phyloP scores from a whole-genome alignment of 2,888 invertebrate species.

The Pachydiplax longipennis region DNA sequence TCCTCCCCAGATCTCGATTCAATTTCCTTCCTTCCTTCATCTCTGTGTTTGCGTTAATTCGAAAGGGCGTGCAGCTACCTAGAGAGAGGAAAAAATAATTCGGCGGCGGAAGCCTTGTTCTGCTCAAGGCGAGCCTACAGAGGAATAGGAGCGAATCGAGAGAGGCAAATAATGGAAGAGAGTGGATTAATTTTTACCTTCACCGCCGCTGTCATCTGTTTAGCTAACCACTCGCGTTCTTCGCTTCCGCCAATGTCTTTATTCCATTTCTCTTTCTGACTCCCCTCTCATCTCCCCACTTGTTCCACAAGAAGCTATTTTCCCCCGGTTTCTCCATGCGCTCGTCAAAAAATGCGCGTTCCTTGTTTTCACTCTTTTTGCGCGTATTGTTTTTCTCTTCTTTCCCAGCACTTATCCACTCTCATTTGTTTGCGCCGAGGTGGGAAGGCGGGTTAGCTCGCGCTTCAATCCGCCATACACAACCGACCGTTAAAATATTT shows the following conservation, averaged over 20 bases:
- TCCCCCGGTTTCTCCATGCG: not conserved
- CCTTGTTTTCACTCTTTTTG: not conserved
- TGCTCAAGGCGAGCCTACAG: not conserved
- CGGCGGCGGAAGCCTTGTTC: not conserved
- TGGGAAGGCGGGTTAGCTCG: not conserved
- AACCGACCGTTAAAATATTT: not conserved
- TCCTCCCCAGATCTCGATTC: not conserved
- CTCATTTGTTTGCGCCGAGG: not conserved
- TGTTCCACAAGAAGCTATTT: not conserved
- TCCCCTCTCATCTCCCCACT: not conserved
- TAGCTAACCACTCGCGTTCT: not conserved
- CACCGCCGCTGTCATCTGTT: not conserved
- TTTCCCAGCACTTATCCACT: not conserved
- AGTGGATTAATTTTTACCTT: not conserved
- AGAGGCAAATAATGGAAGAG: not conserved
- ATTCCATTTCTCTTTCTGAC: not conserved
- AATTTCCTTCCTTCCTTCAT: not conserved
- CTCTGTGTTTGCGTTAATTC: not conserved
- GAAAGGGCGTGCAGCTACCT: not conserved
- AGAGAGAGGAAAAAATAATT: not conserved
- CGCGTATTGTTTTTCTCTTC: not conserved
- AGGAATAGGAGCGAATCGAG: not conserved
- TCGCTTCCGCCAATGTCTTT: not conserved
- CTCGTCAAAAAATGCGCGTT: not conserved
- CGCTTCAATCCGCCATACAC: not conserved